Evolutionary conservation across 2,888 invertebrate genomes (phyloP).

Genomic region (Drosophila formosana): DNA sequence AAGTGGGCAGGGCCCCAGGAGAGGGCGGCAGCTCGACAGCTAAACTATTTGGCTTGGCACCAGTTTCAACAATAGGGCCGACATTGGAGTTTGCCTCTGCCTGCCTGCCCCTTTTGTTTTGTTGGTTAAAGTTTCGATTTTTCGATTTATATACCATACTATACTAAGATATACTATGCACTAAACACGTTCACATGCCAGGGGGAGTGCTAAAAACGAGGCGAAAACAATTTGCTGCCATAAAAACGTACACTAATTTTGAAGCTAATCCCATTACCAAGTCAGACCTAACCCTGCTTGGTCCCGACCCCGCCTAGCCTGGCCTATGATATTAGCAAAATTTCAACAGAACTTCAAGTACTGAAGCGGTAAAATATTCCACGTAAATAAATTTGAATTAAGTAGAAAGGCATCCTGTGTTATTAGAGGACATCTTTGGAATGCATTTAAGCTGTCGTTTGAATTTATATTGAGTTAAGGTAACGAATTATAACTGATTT

Average conservation of each 20-base stretch:
- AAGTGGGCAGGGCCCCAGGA: background rate
- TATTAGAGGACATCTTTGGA: background rate
- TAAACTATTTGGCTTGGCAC: slow-evolving; percentile 55
- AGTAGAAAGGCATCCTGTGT: background rate
- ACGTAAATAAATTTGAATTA: background rate
- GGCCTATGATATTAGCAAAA: slow-evolving; percentile 17
- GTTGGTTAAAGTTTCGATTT: slow-evolving; percentile 69
- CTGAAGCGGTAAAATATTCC: background rate
- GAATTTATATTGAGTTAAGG: background rate
- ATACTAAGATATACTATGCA: background rate
- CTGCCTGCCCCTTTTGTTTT: background rate
- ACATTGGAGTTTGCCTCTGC: slow-evolving; percentile 46
- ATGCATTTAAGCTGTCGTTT: background rate
- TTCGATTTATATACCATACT: slow-evolving; percentile 37
- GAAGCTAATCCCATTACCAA: slow-evolving; percentile 23
- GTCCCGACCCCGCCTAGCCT: slow-evolving; percentile 5
- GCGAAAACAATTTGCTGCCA: slow-evolving; percentile 31
- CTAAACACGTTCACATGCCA: background rate
- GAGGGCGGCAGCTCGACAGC: slow-evolving; percentile 5
- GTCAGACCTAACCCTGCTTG: background rate
- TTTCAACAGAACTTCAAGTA: background rate
- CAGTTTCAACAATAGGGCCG: slow-evolving; percentile 54
- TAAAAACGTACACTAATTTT: slow-evolving; percentile 37
- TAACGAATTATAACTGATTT: background rate
- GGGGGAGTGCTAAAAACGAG: slow-evolving; percentile 29